These are phyloP conservation scores for Pteruthius melanotis DNA, from an alignment of 2,113 vertebrate genomes.

Conservation along the genomic window DNA sequence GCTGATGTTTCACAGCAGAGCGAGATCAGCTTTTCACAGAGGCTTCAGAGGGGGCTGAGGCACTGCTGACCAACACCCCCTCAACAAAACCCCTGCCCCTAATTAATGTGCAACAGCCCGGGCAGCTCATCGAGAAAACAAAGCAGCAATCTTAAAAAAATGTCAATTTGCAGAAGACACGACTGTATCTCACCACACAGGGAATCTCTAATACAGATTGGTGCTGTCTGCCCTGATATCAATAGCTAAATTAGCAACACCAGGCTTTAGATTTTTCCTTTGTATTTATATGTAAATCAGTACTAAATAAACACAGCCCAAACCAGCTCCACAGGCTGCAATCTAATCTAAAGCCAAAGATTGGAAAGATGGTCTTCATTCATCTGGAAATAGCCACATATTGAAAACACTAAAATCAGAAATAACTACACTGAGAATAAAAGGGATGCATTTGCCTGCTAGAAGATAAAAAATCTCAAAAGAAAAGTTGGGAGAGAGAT, in stretches of 20 bases:
- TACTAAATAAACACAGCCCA: neutral
- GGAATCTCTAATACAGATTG: neutral
- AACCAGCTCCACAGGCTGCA: neutral
- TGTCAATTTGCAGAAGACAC: neutral
- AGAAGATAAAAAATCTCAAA: neutral
- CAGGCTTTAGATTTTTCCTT: neutral
- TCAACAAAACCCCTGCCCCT: neutral
- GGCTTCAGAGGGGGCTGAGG: neutral
- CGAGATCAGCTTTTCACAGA: neutral
- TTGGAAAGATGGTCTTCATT: constrained; percentile 18
- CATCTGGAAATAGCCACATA: constrained; percentile 37
- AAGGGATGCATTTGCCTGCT: neutral
- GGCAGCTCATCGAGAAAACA: neutral
- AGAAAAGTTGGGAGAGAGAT: neutral
- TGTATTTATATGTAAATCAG: constrained; percentile 46
- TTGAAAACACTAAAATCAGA: constrained; percentile 12
- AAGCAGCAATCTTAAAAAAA: neutral
- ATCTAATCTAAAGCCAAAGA: neutral
- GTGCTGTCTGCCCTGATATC: neutral
- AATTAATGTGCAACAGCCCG: neutral
- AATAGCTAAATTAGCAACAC: neutral
- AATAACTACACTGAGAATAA: neutral
- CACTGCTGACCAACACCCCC: neutral
- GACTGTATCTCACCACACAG: neutral
- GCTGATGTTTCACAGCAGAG: neutral